Base-by-base conservation (phyloP, 2,113 vertebrate species). In the Cynoglossus semilaevis region DNA sequence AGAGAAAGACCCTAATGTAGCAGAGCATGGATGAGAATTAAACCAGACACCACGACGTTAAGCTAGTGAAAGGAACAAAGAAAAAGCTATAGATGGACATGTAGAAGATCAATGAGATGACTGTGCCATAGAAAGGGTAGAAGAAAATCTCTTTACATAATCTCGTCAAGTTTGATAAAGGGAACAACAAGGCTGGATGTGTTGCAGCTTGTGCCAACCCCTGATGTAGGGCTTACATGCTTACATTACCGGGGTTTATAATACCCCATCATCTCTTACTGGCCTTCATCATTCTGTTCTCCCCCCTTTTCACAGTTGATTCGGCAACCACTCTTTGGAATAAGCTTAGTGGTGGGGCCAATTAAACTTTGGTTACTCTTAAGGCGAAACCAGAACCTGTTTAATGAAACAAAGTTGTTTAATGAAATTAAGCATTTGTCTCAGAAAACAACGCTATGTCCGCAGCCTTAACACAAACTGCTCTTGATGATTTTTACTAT, bases 211-310 rank as follows among this genome's bases (percentile, higher is more conserved):
- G 63, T 67, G 61, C 60, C 72, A 69, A 10, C 2, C 38, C 55
- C 68, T 72, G 59, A 67, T 72, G 68, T 29, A 36, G 54, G 15
- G 56, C 54, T 76, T 72, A 65, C 59, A 60, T 79, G 77, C 80
- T 76, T 80, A 80, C 61, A 74, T 75, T 84, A 67, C 67, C 82
- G 70, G 54, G 64, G 58, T 54, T 53, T 51, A 41, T 16, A 40
- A 55, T 53, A 47, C 58, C 52, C 75, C 72, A 58, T 68, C 34
- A 13, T 44, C 65, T 66, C 67, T 47, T 7, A 10, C 69, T 63
- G 29, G 13, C 53, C 70, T 48, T 22, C 19, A 48, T 40, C 35
- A 35, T 43, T 53, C 67, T 14, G 40, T 1, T 52, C 53, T 64
- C 50, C 37, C 51, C 49, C 38, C 62, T 29, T 52, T 64, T 75